Evolutionary conservation across 2,888 invertebrate genomes (phyloP).

Genomic region (Ferrisia virgata): DNA sequence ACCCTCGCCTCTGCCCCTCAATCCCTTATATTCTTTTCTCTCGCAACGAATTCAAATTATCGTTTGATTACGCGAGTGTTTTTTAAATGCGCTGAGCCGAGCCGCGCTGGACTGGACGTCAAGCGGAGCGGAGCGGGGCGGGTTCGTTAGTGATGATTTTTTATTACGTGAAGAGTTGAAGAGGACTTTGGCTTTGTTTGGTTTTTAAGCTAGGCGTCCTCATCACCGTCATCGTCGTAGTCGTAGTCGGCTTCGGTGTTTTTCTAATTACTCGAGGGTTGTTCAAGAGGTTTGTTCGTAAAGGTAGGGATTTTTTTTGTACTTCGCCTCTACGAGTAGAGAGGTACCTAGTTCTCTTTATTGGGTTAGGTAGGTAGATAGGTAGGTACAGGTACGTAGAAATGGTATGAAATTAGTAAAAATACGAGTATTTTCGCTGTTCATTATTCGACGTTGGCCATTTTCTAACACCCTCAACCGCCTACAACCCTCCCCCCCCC

Average conservation of each 20-base stretch:
- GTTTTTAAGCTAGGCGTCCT: neutral
- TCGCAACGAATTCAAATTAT: neutral
- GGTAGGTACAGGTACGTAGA: too few relatives aligned
- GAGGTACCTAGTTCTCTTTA: neutral
- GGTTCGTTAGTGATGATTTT: conserved; percentile 1
- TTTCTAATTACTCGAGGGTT: neutral
- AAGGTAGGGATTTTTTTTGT: neutral
- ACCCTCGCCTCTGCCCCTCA: too few relatives aligned
- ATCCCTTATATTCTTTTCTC: too few relatives aligned
- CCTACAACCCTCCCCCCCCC: too few relatives aligned
- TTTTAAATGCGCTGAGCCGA: neutral
- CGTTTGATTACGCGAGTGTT: neutral
- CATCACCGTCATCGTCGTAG: too few relatives aligned
- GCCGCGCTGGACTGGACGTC: neutral
- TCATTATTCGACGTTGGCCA: too few relatives aligned
- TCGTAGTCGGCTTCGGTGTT: neutral
- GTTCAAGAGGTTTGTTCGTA: neutral
- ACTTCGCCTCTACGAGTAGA: too few relatives aligned
- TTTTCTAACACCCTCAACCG: too few relatives aligned
- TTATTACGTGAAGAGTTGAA: neutral
- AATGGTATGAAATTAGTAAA: too few relatives aligned
- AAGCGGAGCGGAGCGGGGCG: neutral
- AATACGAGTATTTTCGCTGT: too few relatives aligned
- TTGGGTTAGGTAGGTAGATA: neutral
- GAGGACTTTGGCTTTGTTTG: neutral